These are phyloP conservation scores for Leiothrix lutea DNA, from an alignment of 2,113 vertebrate species.

Conservation along the genomic window DNA sequence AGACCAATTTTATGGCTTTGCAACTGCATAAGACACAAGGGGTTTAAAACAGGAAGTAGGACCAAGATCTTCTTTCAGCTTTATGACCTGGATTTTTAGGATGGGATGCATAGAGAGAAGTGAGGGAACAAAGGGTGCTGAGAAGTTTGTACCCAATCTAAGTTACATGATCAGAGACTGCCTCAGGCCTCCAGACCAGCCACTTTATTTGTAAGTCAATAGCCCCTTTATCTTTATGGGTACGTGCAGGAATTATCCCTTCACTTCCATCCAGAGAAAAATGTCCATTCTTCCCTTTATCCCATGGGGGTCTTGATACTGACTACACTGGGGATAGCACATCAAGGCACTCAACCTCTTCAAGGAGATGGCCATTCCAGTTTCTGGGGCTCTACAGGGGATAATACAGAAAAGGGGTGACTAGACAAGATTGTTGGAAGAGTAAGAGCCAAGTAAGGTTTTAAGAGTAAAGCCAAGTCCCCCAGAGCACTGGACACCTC, in stretches of 20 bases:
- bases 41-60: background rate
- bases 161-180: background rate
- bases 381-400: background rate
- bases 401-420: background rate
- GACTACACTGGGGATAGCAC: background rate
- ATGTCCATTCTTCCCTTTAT: background rate
- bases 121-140: background rate
- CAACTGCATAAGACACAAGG: background rate
- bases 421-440: background rate
- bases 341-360: rapidly evolving
- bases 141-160: background rate
- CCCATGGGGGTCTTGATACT: background rate
- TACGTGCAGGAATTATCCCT: background rate
- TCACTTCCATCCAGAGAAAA: background rate
- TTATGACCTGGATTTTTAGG: background rate
- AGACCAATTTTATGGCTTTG: background rate
- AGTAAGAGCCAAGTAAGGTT: background rate
- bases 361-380: background rate
- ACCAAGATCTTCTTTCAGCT: background rate
- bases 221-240: background rate
- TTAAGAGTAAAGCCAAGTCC: background rate
- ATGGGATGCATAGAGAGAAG: background rate
- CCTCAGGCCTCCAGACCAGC: background rate
- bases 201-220: background rate
- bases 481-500: background rate